A percentile compares a stretch with the other conserved stretches of the same genome.
Conservation (phyloP, 1,140 invertebrate genomes). For the Asobara japonica region DNA sequence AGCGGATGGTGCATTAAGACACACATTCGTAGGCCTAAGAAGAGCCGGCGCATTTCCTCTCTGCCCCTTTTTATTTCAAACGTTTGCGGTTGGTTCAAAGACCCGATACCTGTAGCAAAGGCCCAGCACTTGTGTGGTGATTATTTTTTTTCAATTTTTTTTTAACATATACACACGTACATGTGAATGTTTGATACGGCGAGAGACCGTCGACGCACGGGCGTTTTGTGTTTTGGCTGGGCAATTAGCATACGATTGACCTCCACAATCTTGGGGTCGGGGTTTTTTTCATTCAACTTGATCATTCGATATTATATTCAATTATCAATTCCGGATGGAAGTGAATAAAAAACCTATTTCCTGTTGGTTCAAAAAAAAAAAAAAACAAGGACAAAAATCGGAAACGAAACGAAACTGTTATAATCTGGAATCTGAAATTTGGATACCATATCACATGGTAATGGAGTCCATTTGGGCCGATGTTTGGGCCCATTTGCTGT, state of each 20-base stretch:
- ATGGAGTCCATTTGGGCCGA: too few species aligned
- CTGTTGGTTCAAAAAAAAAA: too few species aligned
- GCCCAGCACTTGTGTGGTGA: not conserved
- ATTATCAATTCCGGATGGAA: constrained; percentile 25
- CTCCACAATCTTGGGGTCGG: constrained; percentile 49
- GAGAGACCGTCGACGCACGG: not conserved
- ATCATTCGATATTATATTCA: constrained; percentile 51
- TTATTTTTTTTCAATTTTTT: too few species aligned
- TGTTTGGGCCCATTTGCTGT: too few species aligned
- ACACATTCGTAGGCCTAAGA: constrained; percentile 22
- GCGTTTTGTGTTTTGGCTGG: constrained; percentile 60
- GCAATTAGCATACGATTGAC: constrained; percentile 68
- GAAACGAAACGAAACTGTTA: too few species aligned
- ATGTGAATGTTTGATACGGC: constrained; percentile 14
- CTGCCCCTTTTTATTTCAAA: constrained; percentile 3
- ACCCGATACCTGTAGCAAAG: constrained; percentile 24
- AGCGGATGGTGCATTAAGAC: constrained; percentile 62
- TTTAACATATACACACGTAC: constrained; percentile 17
- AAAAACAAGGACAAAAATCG: too few species aligned
- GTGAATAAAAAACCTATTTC: not conserved
- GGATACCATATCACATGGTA: too few species aligned
- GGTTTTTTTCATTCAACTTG: constrained; percentile 20
- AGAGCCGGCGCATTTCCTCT: constrained; percentile 26
- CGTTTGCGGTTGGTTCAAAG: constrained; percentile 33
- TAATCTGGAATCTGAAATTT: too few species aligned